Evolutionary conservation across 2,113 vertebrate species (phyloP).

Genomic region (Todiramphus saurophagus): DNA sequence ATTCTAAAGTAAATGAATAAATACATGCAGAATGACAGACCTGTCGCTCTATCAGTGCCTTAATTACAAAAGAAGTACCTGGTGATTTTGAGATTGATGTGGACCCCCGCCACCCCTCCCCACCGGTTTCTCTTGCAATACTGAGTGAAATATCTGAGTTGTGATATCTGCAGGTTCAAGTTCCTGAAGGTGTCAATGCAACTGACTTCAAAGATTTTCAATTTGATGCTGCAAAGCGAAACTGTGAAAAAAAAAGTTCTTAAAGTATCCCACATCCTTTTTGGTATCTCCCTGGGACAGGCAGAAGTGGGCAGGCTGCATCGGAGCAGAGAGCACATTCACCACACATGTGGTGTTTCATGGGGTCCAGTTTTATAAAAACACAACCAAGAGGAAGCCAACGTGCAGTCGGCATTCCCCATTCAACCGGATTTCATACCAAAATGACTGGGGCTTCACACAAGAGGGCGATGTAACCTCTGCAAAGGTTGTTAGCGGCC

Average conservation of each 20-base stretch:
- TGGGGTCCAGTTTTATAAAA: not conserved
- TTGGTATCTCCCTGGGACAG: not conserved
- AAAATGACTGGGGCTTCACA: slow-evolving; percentile 31
- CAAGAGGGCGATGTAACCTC: slow-evolving; percentile 70
- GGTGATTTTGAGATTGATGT: not conserved
- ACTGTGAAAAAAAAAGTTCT: not conserved
- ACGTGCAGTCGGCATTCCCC: fast-evolving
- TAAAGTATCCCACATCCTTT: not conserved
- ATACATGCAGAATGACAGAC: not conserved
- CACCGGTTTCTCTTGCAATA: fast-evolving
- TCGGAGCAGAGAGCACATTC: fast-evolving
- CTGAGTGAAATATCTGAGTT: not conserved
- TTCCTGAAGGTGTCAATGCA: not conserved
- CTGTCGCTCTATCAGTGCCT: not conserved
- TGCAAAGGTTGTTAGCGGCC: not conserved
- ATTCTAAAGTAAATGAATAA: not conserved
- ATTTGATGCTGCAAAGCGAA: not conserved
- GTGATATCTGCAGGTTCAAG: not conserved
- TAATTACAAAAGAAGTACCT: not conserved
- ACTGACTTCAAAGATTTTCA: not conserved
- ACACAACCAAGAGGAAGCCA: not conserved
- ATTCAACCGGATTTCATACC: not conserved
- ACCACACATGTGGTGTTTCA: fast-evolving
- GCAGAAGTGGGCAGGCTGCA: not conserved
- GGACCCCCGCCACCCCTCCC: not conserved